Conservation (phyloP, 2,797 vertebrate species). For the Cossypha dichroa region DNA sequence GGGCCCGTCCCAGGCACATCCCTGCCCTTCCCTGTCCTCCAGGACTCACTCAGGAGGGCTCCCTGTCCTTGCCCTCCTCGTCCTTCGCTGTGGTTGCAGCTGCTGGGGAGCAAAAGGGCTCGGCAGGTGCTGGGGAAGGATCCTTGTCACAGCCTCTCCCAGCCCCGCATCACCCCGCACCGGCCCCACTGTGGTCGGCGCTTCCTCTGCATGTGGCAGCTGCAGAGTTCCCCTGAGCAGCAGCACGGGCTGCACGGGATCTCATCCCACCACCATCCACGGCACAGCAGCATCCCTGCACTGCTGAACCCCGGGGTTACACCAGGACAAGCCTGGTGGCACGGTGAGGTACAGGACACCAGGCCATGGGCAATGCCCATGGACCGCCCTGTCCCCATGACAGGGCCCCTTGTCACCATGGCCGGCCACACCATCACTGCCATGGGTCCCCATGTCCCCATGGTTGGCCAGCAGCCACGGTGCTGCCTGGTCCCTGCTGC, state of each 20-base stretch:
- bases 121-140: accelerated
- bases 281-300: background rate
- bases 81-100: accelerated
- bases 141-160: accelerated
- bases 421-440: background rate
- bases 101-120: background rate
- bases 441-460: background rate
- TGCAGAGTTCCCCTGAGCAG: background rate
- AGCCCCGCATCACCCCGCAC: background rate
- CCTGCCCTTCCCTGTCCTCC: background rate
- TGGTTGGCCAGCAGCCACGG: accelerated
- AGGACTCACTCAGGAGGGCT: background rate
- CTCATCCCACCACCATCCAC: accelerated
- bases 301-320: accelerated
- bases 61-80: background rate
- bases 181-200: background rate
- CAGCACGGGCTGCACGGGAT: background rate
- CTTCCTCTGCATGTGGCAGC: background rate
- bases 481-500: background rate
- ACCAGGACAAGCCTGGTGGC: accelerated
- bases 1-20: background rate
- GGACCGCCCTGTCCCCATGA: background rate
- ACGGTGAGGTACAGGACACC: accelerated
- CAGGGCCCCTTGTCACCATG: accelerated
- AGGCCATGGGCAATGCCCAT: accelerated